These are phyloP conservation scores for Bombus difficillimus DNA, from an alignment of 1,140 invertebrate genomes.

Conservation along the genomic window DNA sequence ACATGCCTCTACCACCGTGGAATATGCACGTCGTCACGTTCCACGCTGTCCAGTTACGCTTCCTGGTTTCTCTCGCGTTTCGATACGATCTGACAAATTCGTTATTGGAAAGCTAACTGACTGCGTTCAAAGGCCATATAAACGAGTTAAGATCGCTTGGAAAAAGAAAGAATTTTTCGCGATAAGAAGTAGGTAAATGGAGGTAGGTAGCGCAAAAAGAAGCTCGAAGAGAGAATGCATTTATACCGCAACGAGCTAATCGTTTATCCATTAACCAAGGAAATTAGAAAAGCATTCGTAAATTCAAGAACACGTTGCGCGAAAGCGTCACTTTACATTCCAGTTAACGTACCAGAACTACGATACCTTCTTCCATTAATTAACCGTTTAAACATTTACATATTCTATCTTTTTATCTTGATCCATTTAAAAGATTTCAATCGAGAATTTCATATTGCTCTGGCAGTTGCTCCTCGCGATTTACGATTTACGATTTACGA, in stretches of 20 bases:
- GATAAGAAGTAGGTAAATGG: background rate
- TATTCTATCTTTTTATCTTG: too few species aligned
- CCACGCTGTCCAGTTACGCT: background rate
- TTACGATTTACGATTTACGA: background rate
- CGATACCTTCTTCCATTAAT: background rate
- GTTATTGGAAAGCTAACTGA: too few species aligned
- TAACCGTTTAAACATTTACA: background rate
- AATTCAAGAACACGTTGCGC: slow-evolving; percentile 7
- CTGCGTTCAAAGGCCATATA: background rate
- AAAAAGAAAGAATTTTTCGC: background rate
- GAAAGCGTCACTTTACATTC: background rate
- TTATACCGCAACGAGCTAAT: background rate
- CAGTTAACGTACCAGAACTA: background rate
- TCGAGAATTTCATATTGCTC: too few species aligned
- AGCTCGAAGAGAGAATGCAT: background rate
- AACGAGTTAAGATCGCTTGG: background rate
- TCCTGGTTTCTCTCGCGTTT: background rate
- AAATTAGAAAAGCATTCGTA: background rate
- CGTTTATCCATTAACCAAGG: background rate
- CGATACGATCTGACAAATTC: background rate
- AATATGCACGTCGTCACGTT: background rate
- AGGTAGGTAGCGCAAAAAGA: too few species aligned
- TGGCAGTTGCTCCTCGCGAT: too few species aligned
- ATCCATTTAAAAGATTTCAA: too few species aligned
- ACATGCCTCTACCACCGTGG: background rate